Evolutionary conservation across 2,888 invertebrate species (phyloP), one percentile per base, ranked within the genome.

Genomic region (Campoplex nolae): DNA sequence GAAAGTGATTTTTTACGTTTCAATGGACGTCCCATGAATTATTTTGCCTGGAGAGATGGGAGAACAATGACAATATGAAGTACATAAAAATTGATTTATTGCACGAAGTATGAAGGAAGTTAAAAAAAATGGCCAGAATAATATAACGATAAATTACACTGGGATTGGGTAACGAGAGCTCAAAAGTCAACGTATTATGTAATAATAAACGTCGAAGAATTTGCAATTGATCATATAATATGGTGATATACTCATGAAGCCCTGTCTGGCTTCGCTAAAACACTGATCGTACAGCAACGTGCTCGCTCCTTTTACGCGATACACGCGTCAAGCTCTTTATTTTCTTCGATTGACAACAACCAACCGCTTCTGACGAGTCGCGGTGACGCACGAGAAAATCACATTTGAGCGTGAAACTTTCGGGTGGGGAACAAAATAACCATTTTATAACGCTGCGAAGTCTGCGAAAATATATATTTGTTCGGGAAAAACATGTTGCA

Each of bases 361-460:
- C 45, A 16, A 35, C 38, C 51, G 67, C 58, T 62, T 68, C 56
- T 68, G 71, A 71, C 73, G 78, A 77, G 82, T 68, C 38, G 67
- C 58, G 56, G 58, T 85, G 85, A 85, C 82, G 82, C 82, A 75
- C 82, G 85, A 71, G 74, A 70, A 68, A 83, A 85, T 85, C 54
- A 58, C 48, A 62, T 83, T 82, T 78, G 28, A 18, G 45, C n/a
- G 48, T 1, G 1, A 45, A 35, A 78, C 35, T 62, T 42, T 48
- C n/a, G 76, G 58, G 65, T 28, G 76, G 35, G 65, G 48, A 48
- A 48, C 35, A 42, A 68, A 68, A 38, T 38, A 78, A 68, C 62
- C 54, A 54, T 38, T 65, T 54, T 48, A 38, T 48, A 35, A 77
- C 82, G 73, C 67, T 56, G 62, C 42, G 56, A 54, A 56, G 58